phyloP scores from a whole-genome alignment of 2,113 vertebrate genomes.

The Phoxinus phoxinus region DNA sequence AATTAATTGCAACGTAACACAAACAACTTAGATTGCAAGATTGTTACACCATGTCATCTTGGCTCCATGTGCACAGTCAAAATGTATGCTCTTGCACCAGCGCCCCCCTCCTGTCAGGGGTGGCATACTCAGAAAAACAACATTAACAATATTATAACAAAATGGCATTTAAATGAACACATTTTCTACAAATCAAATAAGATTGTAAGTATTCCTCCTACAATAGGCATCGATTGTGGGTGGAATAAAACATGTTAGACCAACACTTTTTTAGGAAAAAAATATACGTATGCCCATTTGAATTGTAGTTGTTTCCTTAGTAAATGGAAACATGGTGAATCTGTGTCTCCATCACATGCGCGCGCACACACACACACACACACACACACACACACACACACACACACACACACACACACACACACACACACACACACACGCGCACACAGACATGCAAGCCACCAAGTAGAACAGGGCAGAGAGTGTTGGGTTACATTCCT shows the following conservation, averaged over 20 bases:
- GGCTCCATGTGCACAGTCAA: neutral
- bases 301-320: neutral
- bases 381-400: conserved; percentile 28
- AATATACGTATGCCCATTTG: neutral
- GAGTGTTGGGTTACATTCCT: conserved; percentile 81
- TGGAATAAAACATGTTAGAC: neutral
- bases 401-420: too few relatives aligned
- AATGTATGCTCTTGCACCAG: neutral
- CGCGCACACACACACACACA: conserved; percentile 21
- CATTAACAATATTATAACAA: too few relatives aligned
- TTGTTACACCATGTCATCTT: neutral
- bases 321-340: conserved; percentile 1
- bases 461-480: conserved; percentile 63
- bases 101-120: neutral
- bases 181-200: neutral
- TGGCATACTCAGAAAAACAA: neutral
- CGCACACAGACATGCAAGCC: conserved; percentile 56
- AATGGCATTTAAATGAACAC: neutral
- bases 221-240: neutral
- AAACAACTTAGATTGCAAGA: neutral
- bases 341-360: neutral
- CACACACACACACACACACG: neutral
- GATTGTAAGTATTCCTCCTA: neutral
- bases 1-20: neutral
- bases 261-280: neutral